A percentile compares a stretch with the other conserved stretches of the same genome.
Evolutionary conservation across 2,113 vertebrate genomes (phyloP).

Genomic region (Kobus ellipsiprymnus): DNA sequence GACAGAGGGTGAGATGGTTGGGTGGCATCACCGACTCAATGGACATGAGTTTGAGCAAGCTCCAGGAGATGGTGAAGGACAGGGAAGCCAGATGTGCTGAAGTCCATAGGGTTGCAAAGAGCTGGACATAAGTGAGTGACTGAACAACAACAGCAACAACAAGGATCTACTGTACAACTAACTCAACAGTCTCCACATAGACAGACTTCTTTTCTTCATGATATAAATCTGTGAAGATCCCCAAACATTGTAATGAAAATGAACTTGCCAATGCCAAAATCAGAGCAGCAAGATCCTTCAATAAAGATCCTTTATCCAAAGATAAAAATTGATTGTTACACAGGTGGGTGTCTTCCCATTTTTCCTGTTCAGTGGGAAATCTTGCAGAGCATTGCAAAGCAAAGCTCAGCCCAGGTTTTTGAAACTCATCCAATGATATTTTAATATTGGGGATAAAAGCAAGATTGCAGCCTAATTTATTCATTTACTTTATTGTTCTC

Average conservation of each 20-base stretch:
- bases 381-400: neutral
- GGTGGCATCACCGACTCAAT: neutral
- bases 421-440: neutral
- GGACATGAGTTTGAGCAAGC: neutral
- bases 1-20: neutral
- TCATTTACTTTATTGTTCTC: neutral
- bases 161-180: neutral
- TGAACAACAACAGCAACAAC: neutral
- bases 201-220: neutral
- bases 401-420: neutral
- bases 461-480: neutral
- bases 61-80: neutral
- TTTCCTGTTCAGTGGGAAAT: neutral
- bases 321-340: conserved; percentile 7
- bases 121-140: neutral
- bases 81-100: neutral
- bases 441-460: conserved; percentile 25
- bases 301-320: neutral
- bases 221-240: neutral
- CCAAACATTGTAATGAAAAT: conserved; percentile 24
- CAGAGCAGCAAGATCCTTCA: neutral
- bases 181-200: neutral
- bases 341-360: neutral
- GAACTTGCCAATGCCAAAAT: neutral
- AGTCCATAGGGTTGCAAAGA: neutral